phyloP scores from a whole-genome alignment of 2,113 vertebrate species.

The Mesembrinibis cayennensis region DNA sequence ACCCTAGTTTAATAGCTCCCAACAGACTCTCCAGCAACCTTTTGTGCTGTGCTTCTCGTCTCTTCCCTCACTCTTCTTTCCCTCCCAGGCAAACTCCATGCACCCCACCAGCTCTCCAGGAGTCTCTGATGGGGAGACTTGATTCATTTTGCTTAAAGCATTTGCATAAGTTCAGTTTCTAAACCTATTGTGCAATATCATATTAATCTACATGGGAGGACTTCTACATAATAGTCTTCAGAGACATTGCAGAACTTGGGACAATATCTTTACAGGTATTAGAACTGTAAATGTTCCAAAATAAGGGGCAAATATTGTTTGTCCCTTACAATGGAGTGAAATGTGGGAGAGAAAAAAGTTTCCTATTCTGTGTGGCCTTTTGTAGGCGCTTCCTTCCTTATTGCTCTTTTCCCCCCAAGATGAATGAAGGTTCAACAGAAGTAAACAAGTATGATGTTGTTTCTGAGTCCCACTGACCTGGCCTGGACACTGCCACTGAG shows the following conservation, averaged over 20 bases:
- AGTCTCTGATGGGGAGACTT: neutral
- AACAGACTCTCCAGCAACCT: neutral
- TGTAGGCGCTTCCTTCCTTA: neutral
- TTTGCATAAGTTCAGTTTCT: neutral
- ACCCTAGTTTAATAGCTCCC: neutral
- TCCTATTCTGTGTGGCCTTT: neutral
- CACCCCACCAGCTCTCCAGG: neutral
- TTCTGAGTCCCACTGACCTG: neutral
- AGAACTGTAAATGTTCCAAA: neutral
- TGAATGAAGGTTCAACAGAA: neutral
- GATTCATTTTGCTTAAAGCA: neutral
- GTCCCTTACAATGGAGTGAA: neutral
- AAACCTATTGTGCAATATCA: neutral
- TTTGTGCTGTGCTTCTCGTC: neutral
- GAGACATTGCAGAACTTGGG: neutral
- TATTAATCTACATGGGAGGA: neutral
- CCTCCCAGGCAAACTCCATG: neutral
- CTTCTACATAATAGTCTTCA: neutral
- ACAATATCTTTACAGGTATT: neutral
- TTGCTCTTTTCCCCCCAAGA: neutral
- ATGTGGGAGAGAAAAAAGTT: neutral
- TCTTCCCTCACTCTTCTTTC: neutral
- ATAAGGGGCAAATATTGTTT: neutral
- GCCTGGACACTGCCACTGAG: neutral
- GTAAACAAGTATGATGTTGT: neutral